Evolutionary conservation across 30 jellyfish, hydroid and myxozoan species (phyloP).

Genomic region (Pseudorhiza aurosa): DNA sequence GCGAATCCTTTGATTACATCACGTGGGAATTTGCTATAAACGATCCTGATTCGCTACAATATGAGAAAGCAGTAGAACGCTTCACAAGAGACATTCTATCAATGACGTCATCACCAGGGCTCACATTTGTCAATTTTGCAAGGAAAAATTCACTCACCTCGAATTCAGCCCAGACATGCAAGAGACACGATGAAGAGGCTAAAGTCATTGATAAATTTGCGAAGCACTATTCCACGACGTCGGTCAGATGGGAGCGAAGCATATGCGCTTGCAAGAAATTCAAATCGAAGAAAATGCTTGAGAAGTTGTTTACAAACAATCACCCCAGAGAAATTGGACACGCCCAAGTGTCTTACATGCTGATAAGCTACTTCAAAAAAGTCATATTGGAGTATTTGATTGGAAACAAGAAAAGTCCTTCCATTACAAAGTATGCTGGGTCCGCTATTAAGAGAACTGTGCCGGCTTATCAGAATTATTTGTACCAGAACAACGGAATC

Average conservation of each 20-base stretch:
- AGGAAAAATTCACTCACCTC: constrained; percentile 35
- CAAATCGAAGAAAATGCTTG: neutral
- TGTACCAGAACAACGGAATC: neutral
- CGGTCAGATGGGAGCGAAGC: constrained; percentile 52
- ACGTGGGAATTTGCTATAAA: constrained; percentile 95
- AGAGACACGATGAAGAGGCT: constrained; percentile 51
- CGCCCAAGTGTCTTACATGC: constrained; percentile 82
- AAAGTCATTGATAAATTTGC: constrained; percentile 52
- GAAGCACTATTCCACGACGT: constrained; percentile 34
- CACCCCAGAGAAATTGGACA: constrained; percentile 92
- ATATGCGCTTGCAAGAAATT: constrained; percentile 23
- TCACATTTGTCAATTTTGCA: constrained; percentile 63
- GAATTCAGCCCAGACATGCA: constrained; percentile 14
- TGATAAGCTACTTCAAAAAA: constrained; percentile 59
- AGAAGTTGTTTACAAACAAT: constrained; percentile 56
- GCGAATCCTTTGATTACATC: constrained; percentile 79
- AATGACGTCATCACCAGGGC: constrained; percentile 50
- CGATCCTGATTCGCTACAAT: constrained; percentile 76
- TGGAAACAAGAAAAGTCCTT: neutral
- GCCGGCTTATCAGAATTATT: neutral
- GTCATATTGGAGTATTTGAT: neutral
- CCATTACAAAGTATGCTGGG: neutral
- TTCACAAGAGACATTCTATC: constrained; percentile 46
- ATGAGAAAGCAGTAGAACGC: constrained; percentile 58
- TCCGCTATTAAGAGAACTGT: neutral